A percentile compares a stretch with the other conserved stretches of the same genome.
Conservation (phyloP, 1,140 invertebrate species). For the Drosophila equinoxialis region DNA sequence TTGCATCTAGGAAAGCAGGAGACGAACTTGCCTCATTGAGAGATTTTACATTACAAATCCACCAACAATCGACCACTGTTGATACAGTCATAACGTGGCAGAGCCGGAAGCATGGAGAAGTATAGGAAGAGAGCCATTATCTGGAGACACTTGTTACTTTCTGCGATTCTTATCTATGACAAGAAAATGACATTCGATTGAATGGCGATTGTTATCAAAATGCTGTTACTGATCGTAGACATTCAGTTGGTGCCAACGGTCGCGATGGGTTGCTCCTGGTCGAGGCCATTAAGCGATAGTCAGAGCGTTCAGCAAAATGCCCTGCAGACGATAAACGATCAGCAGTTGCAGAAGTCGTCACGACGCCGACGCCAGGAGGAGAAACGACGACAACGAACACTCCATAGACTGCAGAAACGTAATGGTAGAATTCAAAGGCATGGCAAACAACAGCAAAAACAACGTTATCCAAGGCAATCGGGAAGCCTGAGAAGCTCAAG, state of each 20-base stretch:
- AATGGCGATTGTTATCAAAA: conserved; percentile 5
- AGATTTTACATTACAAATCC: conserved; percentile 4
- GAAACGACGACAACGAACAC: conserved; percentile 60
- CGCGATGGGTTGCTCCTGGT: conserved; percentile 71
- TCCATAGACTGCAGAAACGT: conserved; percentile 65
- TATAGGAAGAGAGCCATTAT: conserved; percentile 24
- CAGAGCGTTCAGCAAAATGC: conserved; percentile 41
- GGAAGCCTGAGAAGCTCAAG: conserved; percentile 14
- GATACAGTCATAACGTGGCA: background rate
- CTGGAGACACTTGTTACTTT: background rate
- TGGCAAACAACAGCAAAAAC: background rate
- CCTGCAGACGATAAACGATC: conserved; percentile 50
- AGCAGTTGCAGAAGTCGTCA: conserved; percentile 7
- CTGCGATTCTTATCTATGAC: conserved; percentile 14
- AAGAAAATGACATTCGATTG: background rate
- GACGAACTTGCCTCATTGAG: too few relatives aligned
- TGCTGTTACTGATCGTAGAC: background rate
- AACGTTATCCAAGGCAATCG: background rate
- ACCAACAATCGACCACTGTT: conserved; percentile 23
- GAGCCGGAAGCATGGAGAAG: conserved; percentile 25
- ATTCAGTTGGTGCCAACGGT: conserved; percentile 15
- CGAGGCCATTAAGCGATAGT: conserved; percentile 41
- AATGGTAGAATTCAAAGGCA: conserved; percentile 52
- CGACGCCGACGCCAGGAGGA: conserved; percentile 51
- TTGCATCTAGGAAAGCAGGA: too few relatives aligned